Percentiles rank a stretch among this genome's conserved stretches.
Evolutionary conservation across 2,797 vertebrate genomes (phyloP).

Genomic region (Pangasius krempfi): DNA sequence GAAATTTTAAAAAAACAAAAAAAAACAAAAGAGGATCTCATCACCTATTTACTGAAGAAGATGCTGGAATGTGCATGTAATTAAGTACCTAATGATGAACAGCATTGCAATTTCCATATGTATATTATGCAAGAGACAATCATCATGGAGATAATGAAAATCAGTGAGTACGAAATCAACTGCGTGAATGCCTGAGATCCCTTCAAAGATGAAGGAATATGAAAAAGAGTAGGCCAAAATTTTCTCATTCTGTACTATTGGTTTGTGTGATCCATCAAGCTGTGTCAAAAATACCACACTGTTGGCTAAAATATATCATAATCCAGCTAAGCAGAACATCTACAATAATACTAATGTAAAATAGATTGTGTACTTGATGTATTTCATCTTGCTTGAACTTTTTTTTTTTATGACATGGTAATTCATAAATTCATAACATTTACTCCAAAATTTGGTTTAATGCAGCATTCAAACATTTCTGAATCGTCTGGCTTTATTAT

Average conservation of each 20-base stretch:
- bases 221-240: constrained; percentile 50
- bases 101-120: constrained; percentile 81
- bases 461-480: constrained; percentile 21
- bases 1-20: neutral
- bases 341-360: neutral
- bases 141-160: constrained; percentile 76
- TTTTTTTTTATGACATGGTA: neutral
- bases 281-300: neutral
- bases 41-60: constrained; percentile 69
- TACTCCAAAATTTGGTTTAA: constrained; percentile 16
- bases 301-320: neutral
- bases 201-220: constrained; percentile 50
- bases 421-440: constrained; percentile 21
- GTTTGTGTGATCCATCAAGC: constrained; percentile 3
- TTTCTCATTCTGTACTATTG: neutral
- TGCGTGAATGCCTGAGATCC: constrained; percentile 65
- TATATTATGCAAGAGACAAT: constrained; percentile 75
- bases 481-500: constrained; percentile 24
- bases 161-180: constrained; percentile 64
- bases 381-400: neutral
- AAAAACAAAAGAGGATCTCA: neutral
- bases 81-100: constrained; percentile 81
- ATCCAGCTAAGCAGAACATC: neutral
- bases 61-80: constrained; percentile 66
- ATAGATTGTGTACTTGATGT: neutral